A percentile compares a stretch with the other conserved stretches of the same genome.
These are phyloP conservation scores for Morpho helenor DNA, from an alignment of 2,888 invertebrate species.

Conservation along the genomic window DNA sequence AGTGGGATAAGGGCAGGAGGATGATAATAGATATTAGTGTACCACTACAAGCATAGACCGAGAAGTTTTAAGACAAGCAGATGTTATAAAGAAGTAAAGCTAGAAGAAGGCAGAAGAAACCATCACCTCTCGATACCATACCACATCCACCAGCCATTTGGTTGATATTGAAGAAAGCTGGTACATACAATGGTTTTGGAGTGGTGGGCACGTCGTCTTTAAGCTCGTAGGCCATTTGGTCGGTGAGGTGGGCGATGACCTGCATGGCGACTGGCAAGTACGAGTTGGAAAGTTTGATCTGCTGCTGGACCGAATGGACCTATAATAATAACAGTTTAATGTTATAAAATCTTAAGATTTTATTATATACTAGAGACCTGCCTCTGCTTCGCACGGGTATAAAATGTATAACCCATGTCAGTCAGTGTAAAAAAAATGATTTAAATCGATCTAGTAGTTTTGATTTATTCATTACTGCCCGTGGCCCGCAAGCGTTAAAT, in stretches of 20 bases:
- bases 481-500: no score
- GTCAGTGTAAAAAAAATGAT: no score
- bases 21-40: no score
- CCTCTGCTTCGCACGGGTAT: no score
- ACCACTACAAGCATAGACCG: no score
- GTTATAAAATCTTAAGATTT: no score
- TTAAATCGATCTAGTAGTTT: no score
- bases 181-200: conserved; percentile 38
- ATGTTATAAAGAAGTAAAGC: conserved; percentile 8
- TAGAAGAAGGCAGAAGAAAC: conserved; percentile 20
- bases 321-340: conserved; percentile 40
- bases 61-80: not conserved
- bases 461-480: no score
- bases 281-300: conserved; percentile 78
- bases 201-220: conserved; percentile 47
- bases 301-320: conserved; percentile 61
- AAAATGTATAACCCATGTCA: no score
- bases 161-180: conserved; percentile 27
- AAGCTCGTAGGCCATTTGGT: conserved; percentile 79
- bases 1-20: no score
- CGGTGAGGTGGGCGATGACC: conserved; percentile 80
- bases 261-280: conserved; percentile 85
- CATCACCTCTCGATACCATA: conserved; percentile 49
- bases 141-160: conserved; percentile 46
- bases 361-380: no score